These are phyloP conservation scores for Poecilia latipinna DNA, from an alignment of 2,113 vertebrate species.

Conservation along the genomic window DNA sequence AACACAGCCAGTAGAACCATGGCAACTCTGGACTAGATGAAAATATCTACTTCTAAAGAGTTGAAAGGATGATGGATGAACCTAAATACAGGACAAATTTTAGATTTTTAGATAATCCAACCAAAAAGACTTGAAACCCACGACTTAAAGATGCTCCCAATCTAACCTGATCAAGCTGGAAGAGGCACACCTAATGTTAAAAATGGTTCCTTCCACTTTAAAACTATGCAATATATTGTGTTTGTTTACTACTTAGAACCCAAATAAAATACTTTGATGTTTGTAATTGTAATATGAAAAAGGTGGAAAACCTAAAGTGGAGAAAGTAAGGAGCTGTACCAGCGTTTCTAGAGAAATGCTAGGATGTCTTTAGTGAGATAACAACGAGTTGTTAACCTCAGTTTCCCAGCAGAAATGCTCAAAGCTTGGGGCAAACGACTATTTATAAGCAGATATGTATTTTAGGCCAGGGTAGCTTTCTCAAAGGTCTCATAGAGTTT, in stretches of 20 bases:
- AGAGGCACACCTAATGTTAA: not conserved
- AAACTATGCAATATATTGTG: not conserved
- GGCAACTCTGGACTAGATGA: not conserved
- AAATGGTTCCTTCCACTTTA: not conserved
- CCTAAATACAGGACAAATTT: too few species aligned
- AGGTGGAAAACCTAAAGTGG: too few species aligned
- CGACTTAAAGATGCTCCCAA: not conserved
- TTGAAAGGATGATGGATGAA: too few species aligned
- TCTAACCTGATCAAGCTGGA: not conserved
- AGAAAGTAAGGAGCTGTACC: too few species aligned
- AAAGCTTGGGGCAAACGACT: constrained; percentile 35
- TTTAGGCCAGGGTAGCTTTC: constrained; percentile 31
- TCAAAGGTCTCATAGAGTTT: constrained; percentile 44
- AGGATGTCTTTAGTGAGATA: constrained; percentile 38
- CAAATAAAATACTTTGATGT: not conserved
- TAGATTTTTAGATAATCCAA: too few species aligned
- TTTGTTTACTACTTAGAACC: not conserved
- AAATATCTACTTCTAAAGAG: too few species aligned
- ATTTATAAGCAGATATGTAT: constrained; percentile 55
- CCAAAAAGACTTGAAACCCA: too few species aligned
- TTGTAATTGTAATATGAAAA: not conserved
- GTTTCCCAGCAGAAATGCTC: constrained; percentile 45
- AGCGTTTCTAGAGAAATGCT: constrained; percentile 23
- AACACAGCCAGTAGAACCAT: not conserved
- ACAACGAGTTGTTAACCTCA: constrained; percentile 19